Conservation (phyloP, 2,888 invertebrate genomes). For the Drosophila percnosoma region DNA sequence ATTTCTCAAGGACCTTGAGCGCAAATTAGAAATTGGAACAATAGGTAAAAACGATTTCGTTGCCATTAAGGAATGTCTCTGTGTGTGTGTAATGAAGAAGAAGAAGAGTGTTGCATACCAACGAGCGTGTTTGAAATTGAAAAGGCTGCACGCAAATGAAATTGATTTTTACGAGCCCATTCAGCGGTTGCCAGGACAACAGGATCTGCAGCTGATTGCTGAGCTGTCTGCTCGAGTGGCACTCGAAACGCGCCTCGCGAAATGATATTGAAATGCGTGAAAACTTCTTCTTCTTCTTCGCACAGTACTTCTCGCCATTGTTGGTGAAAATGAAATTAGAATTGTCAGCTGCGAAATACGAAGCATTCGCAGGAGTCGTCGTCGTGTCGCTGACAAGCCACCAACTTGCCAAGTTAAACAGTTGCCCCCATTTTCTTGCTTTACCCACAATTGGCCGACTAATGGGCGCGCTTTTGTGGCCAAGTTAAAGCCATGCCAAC, state of each 20-base stretch:
- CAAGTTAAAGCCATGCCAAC: constrained; percentile 58
- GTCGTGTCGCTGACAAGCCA: constrained; percentile 62
- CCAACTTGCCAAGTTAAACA: constrained; percentile 54
- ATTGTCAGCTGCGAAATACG: constrained; percentile 45
- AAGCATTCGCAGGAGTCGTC: background rate
- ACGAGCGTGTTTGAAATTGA: constrained; percentile 59
- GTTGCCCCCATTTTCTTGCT: constrained; percentile 61
- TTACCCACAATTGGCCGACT: constrained; percentile 47
- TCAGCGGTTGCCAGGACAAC: constrained; percentile 57
- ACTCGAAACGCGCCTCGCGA: constrained; percentile 62
- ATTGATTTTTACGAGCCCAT: constrained; percentile 73
- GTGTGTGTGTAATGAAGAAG: background rate
- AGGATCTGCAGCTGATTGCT: constrained; percentile 61
- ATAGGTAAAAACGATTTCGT: constrained; percentile 64
- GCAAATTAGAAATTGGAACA: constrained; percentile 79
- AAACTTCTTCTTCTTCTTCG: constrained; percentile 21
- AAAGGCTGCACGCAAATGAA: constrained; percentile 70
- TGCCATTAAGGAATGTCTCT: constrained; percentile 69
- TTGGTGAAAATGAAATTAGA: constrained; percentile 73
- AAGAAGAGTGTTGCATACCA: constrained; percentile 64
- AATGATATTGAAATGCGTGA: constrained; percentile 72
- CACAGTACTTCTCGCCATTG: constrained; percentile 18
- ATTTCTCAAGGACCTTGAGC: constrained; percentile 70
- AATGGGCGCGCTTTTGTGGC: constrained; percentile 61
- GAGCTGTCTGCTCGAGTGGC: constrained; percentile 60